A percentile compares a stretch with the other conserved stretches of the same genome.
These are phyloP conservation scores for Calliphora vomitoria DNA, from an alignment of 2,888 invertebrate genomes.

Conservation along the genomic window DNA sequence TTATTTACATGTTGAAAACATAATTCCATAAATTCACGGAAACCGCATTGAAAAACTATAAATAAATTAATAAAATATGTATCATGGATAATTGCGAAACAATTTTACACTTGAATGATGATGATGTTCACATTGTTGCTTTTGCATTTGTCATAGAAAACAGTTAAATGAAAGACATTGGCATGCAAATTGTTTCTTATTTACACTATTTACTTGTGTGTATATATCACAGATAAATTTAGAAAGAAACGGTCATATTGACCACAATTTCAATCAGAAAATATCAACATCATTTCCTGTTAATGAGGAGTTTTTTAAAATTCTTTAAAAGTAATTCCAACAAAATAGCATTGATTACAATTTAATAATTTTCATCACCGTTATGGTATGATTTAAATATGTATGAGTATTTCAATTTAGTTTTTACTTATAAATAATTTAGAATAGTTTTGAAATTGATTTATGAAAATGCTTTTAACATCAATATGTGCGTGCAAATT, in stretches of 20 bases:
- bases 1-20: constrained; percentile 49
- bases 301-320: constrained; percentile 31
- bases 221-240: background rate
- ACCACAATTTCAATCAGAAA: constrained; percentile 56
- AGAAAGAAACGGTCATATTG: constrained; percentile 24
- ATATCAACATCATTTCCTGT: constrained; percentile 49
- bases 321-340: background rate
- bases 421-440: background rate
- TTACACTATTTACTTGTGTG: background rate
- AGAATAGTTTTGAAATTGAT: background rate
- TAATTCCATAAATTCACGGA: constrained; percentile 45
- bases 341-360: background rate
- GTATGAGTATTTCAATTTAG: background rate
- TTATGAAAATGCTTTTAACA: background rate
- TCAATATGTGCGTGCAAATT: background rate
- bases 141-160: constrained; percentile 29
- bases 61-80: constrained; percentile 32
- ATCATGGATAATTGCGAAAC: constrained; percentile 58
- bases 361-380: background rate
- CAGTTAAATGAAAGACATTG: constrained; percentile 46
- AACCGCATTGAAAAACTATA: constrained; percentile 54
- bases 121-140: constrained; percentile 42
- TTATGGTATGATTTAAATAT: background rate
- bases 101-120: constrained; percentile 61
- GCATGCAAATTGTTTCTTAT: constrained; percentile 26